Evolutionary conservation across 2,113 vertebrate species (phyloP), one percentile per base, ranked within the genome.

Genomic region (Elachura formosa): DNA sequence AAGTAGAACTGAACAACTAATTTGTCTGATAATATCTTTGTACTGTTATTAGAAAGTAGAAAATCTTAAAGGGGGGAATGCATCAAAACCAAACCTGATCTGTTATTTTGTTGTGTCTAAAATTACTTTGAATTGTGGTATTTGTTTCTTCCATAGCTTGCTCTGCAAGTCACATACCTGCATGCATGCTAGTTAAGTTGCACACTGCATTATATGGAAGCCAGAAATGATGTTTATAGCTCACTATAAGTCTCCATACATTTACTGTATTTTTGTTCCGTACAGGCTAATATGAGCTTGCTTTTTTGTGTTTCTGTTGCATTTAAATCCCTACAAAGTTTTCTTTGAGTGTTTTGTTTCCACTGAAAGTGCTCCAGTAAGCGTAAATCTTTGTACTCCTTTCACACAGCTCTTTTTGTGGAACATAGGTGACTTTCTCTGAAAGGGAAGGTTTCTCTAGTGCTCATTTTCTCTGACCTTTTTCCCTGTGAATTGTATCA

Each of bases 291-390:
- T 45, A 14, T 55, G 48, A 72, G 24, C n/a, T 81, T 82, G 48
- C 43, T 78, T 74, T 61, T 77, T n/a, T 71, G 21, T 63, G 24
- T 80, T 61, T 73, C 17, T 52, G 21, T 71, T 71, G 10, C 10
- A 10, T 84, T 63, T 61, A 34, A 87, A 84, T 77, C 34, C 45
- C n/a, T 58, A 34, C 18, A 38, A 94, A 94, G 26, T 46, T 78
- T 89, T 84, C 62, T 76, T 66, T 62, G 49, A 54, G 31, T 88
- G 49, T 83, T 77, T 18, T 64, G 14, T 89, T 86, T 83, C 59
- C 34, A 33, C 31, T 69, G 63, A 86, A 86, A 88, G 51, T 71
- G 71, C 76, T 84, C 76, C 69, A 67, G 14, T 71, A 62, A 73
- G 14, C 0, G 0, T 85, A 76, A 62, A 48, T 63, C 36, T 72